Conservation (phyloP, 1,140 invertebrate species). For the Ceratosolen solmsi region DNA sequence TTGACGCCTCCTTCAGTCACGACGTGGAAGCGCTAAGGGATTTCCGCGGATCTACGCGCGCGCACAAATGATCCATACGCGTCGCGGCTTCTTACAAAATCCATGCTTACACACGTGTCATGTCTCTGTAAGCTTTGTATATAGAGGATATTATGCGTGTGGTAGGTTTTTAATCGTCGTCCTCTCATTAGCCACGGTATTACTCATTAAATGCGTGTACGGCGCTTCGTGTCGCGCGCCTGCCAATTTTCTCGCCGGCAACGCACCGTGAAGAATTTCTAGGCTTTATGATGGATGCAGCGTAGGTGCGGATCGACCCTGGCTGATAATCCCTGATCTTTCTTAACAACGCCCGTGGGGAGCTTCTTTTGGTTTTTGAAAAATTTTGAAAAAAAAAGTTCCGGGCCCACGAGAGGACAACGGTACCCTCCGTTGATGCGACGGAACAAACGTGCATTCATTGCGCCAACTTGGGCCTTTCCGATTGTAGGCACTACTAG, state of each 20-base stretch:
- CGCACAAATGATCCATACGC: too few relatives aligned
- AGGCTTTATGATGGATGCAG: too few relatives aligned
- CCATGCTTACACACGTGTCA: too few relatives aligned
- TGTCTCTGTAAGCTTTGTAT: too few relatives aligned
- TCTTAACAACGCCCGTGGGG: too few relatives aligned
- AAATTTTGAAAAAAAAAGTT: background rate
- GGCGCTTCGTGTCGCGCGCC: background rate
- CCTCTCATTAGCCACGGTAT: conserved; percentile 32
- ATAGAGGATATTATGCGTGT: too few relatives aligned
- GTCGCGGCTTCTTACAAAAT: too few relatives aligned
- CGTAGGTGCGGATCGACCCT: too few relatives aligned
- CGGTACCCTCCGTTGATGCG: background rate
- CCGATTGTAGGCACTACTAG: background rate
- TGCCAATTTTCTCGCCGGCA: conserved; percentile 18
- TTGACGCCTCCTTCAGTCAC: conserved; percentile 12
- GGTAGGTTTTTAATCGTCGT: background rate
- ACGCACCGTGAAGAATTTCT: background rate
- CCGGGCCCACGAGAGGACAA: background rate
- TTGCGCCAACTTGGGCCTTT: background rate
- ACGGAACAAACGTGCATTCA: background rate
- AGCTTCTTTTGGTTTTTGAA: background rate
- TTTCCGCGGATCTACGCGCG: background rate
- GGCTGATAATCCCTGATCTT: too few relatives aligned
- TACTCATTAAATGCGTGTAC: conserved; percentile 32
- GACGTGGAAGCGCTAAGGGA: background rate